Conservation (phyloP, 2,113 vertebrate species). For the Mellivora capensis region DNA sequence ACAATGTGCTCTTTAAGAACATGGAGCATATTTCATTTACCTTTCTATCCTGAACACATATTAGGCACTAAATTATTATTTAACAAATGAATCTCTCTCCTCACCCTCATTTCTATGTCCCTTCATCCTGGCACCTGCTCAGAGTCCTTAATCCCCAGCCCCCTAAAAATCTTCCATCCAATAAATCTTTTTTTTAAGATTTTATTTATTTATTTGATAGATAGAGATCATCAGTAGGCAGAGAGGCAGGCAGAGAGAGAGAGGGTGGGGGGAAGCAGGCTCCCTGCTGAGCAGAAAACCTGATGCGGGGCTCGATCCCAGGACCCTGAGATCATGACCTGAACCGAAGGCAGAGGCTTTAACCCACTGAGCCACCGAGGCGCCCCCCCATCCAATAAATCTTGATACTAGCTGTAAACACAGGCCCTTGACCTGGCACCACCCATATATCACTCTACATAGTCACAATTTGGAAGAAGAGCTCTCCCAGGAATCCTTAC, state of each 20-base stretch:
- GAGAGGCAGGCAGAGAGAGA: no score
- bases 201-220: no score
- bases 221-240: no score
- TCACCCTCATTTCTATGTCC: not conserved
- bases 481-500: not conserved
- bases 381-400: not conserved
- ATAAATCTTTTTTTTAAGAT: not conserved
- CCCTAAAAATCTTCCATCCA: not conserved
- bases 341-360: no score
- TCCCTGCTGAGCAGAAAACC: no score
- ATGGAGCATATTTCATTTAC: not conserved
- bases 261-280: no score
- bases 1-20: not conserved
- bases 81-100: not conserved
- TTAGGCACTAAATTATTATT: not conserved
- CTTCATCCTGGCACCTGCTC: not conserved
- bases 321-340: no score
- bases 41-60: not conserved
- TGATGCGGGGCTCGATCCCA: no score
- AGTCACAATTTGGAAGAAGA: constrained; percentile 9
- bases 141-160: not conserved
- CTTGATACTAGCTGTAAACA: not conserved
- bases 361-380: no score
- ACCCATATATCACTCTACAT: not conserved
- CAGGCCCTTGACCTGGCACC: no score